These are phyloP conservation scores for Celastrina argiolus DNA, from an alignment of 2,888 invertebrate species.

Conservation along the genomic window DNA sequence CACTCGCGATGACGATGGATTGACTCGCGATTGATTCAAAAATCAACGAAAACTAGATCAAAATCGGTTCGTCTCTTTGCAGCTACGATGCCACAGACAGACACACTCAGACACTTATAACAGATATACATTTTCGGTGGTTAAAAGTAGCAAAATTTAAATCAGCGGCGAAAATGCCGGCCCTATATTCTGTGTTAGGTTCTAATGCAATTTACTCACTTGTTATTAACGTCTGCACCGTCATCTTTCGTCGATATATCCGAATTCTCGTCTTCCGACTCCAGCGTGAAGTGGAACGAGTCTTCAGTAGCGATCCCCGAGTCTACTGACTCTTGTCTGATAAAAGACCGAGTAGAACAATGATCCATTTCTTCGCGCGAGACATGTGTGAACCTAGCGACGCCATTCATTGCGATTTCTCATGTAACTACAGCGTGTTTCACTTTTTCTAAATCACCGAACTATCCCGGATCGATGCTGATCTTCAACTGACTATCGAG, in stretches of 20 bases:
- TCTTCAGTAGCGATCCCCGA: constrained; percentile 47
- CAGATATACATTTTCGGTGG: too few species aligned
- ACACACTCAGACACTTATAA: too few species aligned
- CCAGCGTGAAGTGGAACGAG: constrained; percentile 34
- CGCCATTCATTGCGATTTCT: constrained; percentile 36
- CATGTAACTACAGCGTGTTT: constrained; percentile 40
- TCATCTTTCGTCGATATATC: constrained; percentile 48
- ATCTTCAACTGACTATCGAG: background rate
- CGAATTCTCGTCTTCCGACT: constrained; percentile 39
- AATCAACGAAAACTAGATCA: too few species aligned
- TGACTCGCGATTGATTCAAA: too few species aligned
- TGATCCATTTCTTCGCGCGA: constrained; percentile 36
- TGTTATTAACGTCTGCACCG: constrained; percentile 35
- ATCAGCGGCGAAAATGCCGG: too few species aligned
- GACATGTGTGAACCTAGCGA: constrained; percentile 43
- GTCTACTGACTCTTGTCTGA: constrained; percentile 44
- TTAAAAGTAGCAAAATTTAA: too few species aligned
- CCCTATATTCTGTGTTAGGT: background rate
- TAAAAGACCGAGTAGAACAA: constrained; percentile 33
- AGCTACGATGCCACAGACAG: too few species aligned
- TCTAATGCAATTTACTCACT: constrained; percentile 40
- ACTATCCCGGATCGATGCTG: background rate
- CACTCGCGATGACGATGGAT: too few species aligned
- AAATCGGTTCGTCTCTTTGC: too few species aligned
- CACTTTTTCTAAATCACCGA: background rate